Percentiles rank a stretch among this genome's conserved stretches.
Evolutionary conservation across 2,888 invertebrate genomes (phyloP).

Genomic region (Oegoconia quadripuncta): DNA sequence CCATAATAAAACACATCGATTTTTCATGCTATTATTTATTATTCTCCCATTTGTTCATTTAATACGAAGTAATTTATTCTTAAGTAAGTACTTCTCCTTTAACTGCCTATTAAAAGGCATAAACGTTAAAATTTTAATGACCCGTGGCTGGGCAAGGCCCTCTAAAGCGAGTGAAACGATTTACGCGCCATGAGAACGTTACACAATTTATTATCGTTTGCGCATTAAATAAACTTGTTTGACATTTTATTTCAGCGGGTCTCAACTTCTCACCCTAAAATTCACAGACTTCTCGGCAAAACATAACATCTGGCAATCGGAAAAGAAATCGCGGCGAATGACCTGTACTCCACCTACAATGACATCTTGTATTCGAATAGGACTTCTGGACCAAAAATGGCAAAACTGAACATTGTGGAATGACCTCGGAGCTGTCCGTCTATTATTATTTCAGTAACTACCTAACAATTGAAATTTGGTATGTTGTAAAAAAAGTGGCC

Average conservation of each 20-base stretch:
- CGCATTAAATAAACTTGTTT: constrained; percentile 32
- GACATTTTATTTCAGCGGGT: constrained; percentile 33
- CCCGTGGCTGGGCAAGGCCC: constrained; percentile 12
- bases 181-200: constrained; percentile 11
- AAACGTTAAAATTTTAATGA: constrained; percentile 15
- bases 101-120: constrained; percentile 14
- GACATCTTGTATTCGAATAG: constrained; percentile 19
- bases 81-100: constrained; percentile 10
- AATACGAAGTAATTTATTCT: constrained; percentile 9
- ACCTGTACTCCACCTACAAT: constrained; percentile 21
- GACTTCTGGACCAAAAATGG: too few relatives aligned
- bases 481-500: too few relatives aligned
- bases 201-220: constrained; percentile 13
- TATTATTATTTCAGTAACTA: too few relatives aligned
- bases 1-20: too few relatives aligned
- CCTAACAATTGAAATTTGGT: too few relatives aligned
- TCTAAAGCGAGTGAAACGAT: constrained; percentile 11
- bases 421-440: background rate
- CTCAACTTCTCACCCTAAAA: constrained; percentile 27
- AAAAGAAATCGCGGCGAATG: constrained; percentile 26
- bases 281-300: constrained; percentile 24
- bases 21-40: too few relatives aligned
- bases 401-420: too few relatives aligned
- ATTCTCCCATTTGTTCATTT: constrained; percentile 11
- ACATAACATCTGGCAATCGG: constrained; percentile 25